These are phyloP conservation scores for Spea hammondii DNA, from an alignment of 2,797 vertebrate species.

Conservation along the genomic window DNA sequence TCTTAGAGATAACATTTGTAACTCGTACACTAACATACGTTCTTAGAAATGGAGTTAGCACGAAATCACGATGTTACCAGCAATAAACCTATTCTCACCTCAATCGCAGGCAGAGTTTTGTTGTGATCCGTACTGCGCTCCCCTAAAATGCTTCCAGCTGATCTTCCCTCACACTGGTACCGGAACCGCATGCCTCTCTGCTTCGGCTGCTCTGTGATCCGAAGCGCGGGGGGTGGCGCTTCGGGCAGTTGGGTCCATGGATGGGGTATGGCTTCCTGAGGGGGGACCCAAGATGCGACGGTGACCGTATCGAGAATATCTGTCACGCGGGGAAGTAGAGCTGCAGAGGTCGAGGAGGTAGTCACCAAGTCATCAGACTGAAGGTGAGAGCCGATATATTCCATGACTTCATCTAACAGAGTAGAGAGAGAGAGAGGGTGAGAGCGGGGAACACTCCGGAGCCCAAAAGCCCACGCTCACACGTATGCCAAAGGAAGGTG, in stretches of 20 bases:
- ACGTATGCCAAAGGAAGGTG: not conserved
- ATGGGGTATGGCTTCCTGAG: conserved; percentile 20
- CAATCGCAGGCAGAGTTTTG: conserved; percentile 84
- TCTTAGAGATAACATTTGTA: too few relatives aligned
- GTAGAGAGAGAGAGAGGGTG: not conserved
- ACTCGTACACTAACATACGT: too few relatives aligned
- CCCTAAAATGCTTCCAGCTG: conserved; percentile 89
- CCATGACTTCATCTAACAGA: conserved; percentile 38
- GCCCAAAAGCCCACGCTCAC: too few relatives aligned
- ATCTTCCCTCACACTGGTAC: conserved; percentile 91
- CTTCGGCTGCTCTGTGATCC: conserved; percentile 88
- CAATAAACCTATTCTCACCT: conserved; percentile 66
- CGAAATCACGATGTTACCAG: not conserved
- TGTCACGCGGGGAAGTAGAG: not conserved
- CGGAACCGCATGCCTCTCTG: conserved; percentile 95
- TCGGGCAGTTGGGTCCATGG: conserved; percentile 13
- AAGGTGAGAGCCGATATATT: conserved; percentile 23
- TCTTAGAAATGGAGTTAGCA: too few relatives aligned
- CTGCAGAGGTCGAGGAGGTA: not conserved
- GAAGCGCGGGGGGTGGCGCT: conserved; percentile 64
- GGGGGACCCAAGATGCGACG: conserved; percentile 31
- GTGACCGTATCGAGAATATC: conserved; percentile 38
- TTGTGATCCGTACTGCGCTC: conserved; percentile 79
- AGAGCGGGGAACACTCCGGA: not conserved
- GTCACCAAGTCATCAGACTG: not conserved